Percentiles rank a stretch among this genome's conserved stretches.
Evolutionary conservation across 2,797 vertebrate genomes (phyloP).

Genomic region (Acomys russatus): DNA sequence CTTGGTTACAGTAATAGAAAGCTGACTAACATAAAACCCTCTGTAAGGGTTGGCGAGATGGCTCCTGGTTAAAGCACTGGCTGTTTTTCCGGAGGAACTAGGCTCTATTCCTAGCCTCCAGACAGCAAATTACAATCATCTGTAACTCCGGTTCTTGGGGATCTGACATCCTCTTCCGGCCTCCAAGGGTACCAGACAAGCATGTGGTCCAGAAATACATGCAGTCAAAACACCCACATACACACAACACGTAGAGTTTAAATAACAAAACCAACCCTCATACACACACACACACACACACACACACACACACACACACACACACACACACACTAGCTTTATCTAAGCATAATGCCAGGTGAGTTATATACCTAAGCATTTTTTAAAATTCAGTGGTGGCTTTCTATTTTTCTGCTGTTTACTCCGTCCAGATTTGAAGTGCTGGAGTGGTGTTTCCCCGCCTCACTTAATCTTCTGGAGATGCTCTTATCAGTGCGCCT

Average conservation of each 20-base stretch:
- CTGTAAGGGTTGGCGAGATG: neutral
- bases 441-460: neutral
- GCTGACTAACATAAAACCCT: neutral
- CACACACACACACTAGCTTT: neutral
- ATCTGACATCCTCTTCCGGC: neutral
- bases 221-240: neutral
- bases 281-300: neutral
- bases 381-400: neutral
- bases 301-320: neutral
- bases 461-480: neutral
- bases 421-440: neutral
- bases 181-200: neutral
- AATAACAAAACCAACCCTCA: neutral
- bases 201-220: neutral
- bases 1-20: neutral
- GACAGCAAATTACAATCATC: neutral
- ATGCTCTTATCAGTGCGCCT: neutral
- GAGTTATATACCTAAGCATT: neutral
- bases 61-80: neutral
- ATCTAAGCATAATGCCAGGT: slow-evolving; percentile 21
- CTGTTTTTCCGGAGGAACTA: neutral
- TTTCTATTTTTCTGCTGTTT: neutral
- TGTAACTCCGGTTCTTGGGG: neutral
- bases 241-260: neutral
- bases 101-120: neutral